Evolutionary conservation across 2,113 vertebrate species (phyloP).

Genomic region (Oriolus oriolus): DNA sequence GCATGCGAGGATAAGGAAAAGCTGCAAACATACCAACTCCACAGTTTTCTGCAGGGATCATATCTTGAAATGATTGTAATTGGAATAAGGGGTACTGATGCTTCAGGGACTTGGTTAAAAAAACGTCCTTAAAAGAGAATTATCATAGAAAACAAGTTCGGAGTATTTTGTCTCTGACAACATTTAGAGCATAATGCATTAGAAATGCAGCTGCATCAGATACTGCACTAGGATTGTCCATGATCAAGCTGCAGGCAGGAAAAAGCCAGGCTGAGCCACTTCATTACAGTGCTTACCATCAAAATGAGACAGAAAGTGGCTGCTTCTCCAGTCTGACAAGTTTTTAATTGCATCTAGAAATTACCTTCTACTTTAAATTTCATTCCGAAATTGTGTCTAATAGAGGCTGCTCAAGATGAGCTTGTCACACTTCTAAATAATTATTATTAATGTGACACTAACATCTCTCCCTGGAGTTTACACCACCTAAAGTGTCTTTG

Average conservation of each 20-base stretch:
- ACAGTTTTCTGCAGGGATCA: not conserved
- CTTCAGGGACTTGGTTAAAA: not conserved
- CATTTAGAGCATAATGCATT: not conserved
- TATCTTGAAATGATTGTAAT: not conserved
- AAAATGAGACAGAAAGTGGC: not conserved
- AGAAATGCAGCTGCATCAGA: not conserved
- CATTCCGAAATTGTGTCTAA: not conserved
- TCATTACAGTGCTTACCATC: not conserved
- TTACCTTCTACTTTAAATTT: conserved; percentile 24
- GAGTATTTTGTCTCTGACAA: not conserved
- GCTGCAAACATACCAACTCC: not conserved
- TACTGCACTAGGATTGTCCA: not conserved
- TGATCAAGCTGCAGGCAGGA: not conserved
- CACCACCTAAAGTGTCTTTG: not conserved
- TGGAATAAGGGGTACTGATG: not conserved
- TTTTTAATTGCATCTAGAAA: conserved; percentile 33
- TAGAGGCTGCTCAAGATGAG: not conserved
- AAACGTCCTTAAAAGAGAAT: not conserved
- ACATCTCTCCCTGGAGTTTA: not conserved
- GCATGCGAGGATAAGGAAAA: not conserved
- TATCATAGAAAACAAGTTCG: not conserved
- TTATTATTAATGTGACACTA: conserved; percentile 26
- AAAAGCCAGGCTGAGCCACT: not conserved
- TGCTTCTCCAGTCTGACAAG: conserved; percentile 3
- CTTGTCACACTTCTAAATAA: conserved; percentile 23